A percentile compares a stretch with the other conserved stretches of the same genome.
phyloP scores from a whole-genome alignment of 2,888 invertebrate species.

The Nasonovia ribisnigri region DNA sequence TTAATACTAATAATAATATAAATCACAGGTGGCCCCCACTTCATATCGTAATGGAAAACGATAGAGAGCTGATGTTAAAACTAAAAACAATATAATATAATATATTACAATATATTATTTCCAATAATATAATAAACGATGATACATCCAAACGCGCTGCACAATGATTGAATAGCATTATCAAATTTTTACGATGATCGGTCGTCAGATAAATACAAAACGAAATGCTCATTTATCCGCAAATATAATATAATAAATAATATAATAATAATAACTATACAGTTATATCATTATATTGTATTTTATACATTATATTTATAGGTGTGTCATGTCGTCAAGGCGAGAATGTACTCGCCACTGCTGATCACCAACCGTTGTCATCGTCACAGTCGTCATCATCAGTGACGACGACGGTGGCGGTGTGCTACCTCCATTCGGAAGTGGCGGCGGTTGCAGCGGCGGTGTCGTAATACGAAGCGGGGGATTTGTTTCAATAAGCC shows the following conservation, averaged over 20 bases:
- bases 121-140: constrained; percentile 4
- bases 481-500: constrained; percentile 77
- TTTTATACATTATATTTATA: constrained; percentile 10
- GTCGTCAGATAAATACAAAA: neutral
- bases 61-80: neutral
- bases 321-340: neutral
- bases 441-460: neutral
- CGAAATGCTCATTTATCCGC: neutral
- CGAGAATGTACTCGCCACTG: neutral
- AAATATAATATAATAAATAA: neutral
- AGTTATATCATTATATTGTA: neutral
- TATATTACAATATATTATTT: constrained; percentile 1
- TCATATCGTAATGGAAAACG: constrained; percentile 51
- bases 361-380: neutral
- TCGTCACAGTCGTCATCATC: neutral
- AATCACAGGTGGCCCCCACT: constrained; percentile 66
- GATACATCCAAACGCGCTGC: neutral
- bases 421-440: constrained; percentile 50
- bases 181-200: neutral
- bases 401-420: neutral
- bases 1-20: constrained; percentile 32
- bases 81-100: neutral
- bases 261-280: neutral
- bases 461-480: constrained; percentile 67
- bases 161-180: neutral